Percentiles rank a stretch among this genome's conserved stretches.
Evolutionary conservation across 2,888 invertebrate genomes (phyloP).

Genomic region (Oscheius onirici): DNA sequence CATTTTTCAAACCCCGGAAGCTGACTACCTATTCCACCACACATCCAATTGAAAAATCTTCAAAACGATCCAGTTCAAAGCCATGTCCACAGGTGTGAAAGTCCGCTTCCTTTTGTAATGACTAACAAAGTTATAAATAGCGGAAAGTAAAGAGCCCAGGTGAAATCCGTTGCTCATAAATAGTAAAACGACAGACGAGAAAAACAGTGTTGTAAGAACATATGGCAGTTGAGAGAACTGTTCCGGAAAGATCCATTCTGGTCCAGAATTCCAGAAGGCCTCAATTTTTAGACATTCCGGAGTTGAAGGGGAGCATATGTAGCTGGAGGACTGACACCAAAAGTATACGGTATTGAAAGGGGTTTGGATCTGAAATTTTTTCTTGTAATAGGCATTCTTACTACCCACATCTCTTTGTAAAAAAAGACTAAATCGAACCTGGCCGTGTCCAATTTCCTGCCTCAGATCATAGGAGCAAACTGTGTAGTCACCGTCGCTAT

Average conservation of each 20-base stretch:
- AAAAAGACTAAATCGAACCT: not conserved
- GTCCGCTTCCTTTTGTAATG: not conserved
- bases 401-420: not conserved
- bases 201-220: not conserved
- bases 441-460: not conserved
- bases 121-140: not conserved
- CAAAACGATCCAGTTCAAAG: not conserved
- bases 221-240: not conserved
- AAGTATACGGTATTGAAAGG: not conserved
- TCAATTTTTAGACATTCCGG: slow-evolving; percentile 4
- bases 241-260: not conserved
- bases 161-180: not conserved
- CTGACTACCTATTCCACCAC: not conserved
- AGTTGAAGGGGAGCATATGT: not conserved
- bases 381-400: not conserved
- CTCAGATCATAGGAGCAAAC: not conserved
- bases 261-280: not conserved
- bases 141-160: not conserved
- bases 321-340: not conserved
- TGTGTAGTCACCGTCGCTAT: not conserved
- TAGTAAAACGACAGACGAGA: not conserved
- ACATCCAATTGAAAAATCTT: not conserved
- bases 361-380: not conserved
- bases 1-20: not conserved
- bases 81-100: not conserved